Evolutionary conservation across 1,140 invertebrate genomes (phyloP).

Genomic region (Drosophila mayri): DNA sequence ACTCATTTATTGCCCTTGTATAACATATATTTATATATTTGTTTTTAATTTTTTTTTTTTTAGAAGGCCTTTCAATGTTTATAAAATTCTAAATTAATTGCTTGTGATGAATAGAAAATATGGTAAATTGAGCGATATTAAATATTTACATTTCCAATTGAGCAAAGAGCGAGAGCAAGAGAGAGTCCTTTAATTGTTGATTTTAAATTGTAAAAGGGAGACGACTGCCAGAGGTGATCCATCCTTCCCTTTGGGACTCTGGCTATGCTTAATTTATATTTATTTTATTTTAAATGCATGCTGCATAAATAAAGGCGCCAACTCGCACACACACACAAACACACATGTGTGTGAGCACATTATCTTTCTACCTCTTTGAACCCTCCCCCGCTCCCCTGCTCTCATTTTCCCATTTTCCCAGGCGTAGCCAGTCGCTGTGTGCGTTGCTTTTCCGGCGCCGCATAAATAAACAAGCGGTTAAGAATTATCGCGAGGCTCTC

Average conservation of each 20-base stretch:
- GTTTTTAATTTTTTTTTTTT: not conserved
- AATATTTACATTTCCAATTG: slow-evolving; percentile 4
- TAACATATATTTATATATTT: not conserved
- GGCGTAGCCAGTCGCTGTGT: slow-evolving; percentile 16
- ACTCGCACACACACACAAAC: slow-evolving; percentile 23
- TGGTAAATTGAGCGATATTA: slow-evolving; percentile 3
- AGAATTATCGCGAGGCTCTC: slow-evolving; percentile 69
- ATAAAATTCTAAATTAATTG: not conserved
- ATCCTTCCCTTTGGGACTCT: slow-evolving; percentile 10
- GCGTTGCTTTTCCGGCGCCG: slow-evolving; percentile 69
- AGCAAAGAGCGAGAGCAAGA: not conserved
- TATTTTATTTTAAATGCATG: slow-evolving; percentile 82
- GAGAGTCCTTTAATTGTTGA: not conserved
- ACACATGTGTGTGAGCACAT: slow-evolving; percentile 31
- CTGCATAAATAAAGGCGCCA: slow-evolving; percentile 74
- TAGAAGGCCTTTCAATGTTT: not conserved
- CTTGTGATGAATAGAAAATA: slow-evolving; percentile 4
- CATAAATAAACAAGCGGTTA: slow-evolving; percentile 81
- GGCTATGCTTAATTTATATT: slow-evolving; percentile 79
- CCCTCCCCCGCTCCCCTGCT: slow-evolving; percentile 22
- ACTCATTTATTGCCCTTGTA: not conserved
- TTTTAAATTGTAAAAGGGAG: not conserved
- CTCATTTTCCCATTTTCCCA: slow-evolving; percentile 10
- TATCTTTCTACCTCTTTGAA: slow-evolving; percentile 52
- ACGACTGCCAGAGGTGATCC: slow-evolving; percentile 5